Evolutionary conservation across 2,113 vertebrate species (phyloP).

Genomic region (Calidris pugnax): DNA sequence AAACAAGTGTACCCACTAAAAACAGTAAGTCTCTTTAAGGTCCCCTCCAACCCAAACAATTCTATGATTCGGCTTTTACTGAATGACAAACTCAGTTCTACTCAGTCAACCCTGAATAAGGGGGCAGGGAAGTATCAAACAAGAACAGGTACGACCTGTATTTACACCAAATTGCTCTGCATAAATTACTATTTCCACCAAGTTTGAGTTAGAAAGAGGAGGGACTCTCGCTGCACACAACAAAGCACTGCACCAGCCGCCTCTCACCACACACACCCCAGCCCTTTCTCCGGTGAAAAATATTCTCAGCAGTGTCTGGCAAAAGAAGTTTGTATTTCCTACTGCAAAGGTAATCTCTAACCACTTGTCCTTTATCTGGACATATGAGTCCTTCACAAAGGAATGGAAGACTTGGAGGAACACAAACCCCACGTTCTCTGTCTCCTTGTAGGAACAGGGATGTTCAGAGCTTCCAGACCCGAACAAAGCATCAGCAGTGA

Average conservation of each 20-base stretch:
- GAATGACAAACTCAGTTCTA: neutral
- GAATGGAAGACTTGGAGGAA: neutral
- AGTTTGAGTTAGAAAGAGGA: neutral
- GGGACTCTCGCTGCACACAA: neutral
- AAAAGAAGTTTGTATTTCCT: neutral
- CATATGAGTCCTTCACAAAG: neutral
- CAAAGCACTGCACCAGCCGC: neutral
- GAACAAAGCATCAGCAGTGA: neutral
- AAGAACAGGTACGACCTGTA: fast-evolving
- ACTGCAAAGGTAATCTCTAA: neutral
- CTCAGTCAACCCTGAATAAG: neutral
- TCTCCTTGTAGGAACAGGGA: neutral
- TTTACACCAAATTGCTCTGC: neutral
- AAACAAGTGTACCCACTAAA: neutral
- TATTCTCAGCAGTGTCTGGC: neutral
- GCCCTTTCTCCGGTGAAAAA: neutral
- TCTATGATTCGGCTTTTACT: neutral
- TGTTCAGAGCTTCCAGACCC: neutral
- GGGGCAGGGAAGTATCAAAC: neutral
- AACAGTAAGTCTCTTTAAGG: neutral
- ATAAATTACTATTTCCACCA: neutral
- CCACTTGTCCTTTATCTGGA: neutral
- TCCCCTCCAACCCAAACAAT: neutral
- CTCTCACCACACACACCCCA: neutral
- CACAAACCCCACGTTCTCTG: neutral